Evolutionary conservation across 1,140 invertebrate genomes (phyloP), one percentile per base, ranked within the genome.

Genomic region (Elymnias hypermnestra): DNA sequence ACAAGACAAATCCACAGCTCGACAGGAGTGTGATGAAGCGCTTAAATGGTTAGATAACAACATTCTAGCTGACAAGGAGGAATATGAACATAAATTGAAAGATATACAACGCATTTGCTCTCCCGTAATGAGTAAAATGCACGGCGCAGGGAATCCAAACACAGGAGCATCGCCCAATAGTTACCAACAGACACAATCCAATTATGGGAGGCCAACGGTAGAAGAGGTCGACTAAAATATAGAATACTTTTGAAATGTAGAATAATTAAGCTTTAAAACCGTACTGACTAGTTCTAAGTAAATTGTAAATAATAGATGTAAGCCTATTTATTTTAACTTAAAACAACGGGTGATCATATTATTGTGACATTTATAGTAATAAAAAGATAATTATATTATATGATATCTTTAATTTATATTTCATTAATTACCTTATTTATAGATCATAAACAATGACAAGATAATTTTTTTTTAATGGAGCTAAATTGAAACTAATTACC

Each of bases 11-110:
- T 75, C 87, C 14, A 76, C 72, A 1, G 90, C 90, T 4, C 72
- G 87, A 3, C 87, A 88, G 2, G 86, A 87, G 48, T 90, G 89
- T 54, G 69, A 82, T 6, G 76, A 81, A 5, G 84, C 88, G 25
- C 67, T 89, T 15, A 48, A 76, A 14, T 91, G 89, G 90, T 63
- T 91, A 13, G 89, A 90, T 41, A 71, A 79, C 36, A 91, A 90
- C 61, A 83, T 91, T 5, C 66, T 93, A 17, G 94, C 94, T 1
- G 93, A 95, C 48, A 94, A 94, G 60, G 93, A 94, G 7, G 93
- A 95, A 63, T 95, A 90, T 63, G 93, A 94, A 43, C 89, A 94
- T 59, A 91, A 91, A 53, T 65, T 94, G 26, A 92, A 94, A 50
- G 92, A 94, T 37, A 58, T 94, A 15, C 92, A 94, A 64, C 86